Percentiles rank a stretch among this genome's conserved stretches.
Evolutionary conservation across 2,113 vertebrate species (phyloP).

Genomic region (Larimichthys polyactis): DNA sequence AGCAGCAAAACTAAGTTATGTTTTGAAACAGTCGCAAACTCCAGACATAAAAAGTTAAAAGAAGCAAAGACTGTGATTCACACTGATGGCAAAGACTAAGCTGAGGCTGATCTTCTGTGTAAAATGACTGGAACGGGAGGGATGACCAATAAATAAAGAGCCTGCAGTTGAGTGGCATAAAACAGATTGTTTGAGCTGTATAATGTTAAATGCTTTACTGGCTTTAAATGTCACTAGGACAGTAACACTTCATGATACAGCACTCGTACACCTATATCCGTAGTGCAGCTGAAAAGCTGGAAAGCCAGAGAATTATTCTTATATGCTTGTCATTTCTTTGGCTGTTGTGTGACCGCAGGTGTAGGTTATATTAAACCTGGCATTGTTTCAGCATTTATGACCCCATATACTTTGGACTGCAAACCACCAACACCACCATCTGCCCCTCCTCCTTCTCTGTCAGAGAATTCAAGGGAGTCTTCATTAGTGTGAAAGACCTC

Average conservation of each 20-base stretch:
- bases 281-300: conserved; percentile 33
- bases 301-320: conserved; percentile 29
- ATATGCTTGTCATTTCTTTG: conserved; percentile 43
- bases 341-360: conserved; percentile 18
- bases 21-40: conserved; percentile 62
- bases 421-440: not conserved
- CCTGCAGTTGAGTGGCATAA: not conserved
- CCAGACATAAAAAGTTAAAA: conserved; percentile 50
- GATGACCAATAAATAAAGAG: conserved; percentile 6
- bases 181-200: conserved; percentile 14
- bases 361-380: conserved; percentile 44
- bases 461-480: conserved; percentile 1
- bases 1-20: conserved; percentile 70
- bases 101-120: conserved; percentile 17
- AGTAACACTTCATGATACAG: conserved; percentile 48
- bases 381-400: conserved; percentile 38
- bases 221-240: conserved; percentile 37
- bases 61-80: conserved; percentile 51
- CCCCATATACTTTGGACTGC: not conserved
- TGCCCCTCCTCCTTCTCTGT: not conserved
- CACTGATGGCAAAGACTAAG: conserved; percentile 25
- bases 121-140: conserved; percentile 13
- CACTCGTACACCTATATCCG: conserved; percentile 37
- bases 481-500: conserved; percentile 22
- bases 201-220: conserved; percentile 10